Percentiles rank a stretch among this genome's conserved stretches.
These are phyloP conservation scores for Siniperca chuatsi DNA, from an alignment of 2,113 vertebrate genomes.

Conservation along the genomic window DNA sequence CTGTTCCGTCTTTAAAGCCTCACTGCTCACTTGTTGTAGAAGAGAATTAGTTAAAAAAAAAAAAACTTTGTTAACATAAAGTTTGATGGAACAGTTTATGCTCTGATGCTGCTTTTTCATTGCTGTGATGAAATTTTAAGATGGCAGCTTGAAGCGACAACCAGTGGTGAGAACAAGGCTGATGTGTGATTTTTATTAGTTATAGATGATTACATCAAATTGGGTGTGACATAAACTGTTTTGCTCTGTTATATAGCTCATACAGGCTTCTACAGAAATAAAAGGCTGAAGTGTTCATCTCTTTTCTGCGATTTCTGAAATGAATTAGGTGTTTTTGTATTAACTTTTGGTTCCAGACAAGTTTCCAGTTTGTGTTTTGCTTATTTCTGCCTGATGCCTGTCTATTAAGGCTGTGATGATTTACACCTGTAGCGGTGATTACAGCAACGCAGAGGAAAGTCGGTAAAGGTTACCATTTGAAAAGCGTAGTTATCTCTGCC, in stretches of 20 bases:
- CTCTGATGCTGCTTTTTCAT: background rate
- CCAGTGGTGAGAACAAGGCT: background rate
- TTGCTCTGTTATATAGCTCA: background rate
- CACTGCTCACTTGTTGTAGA: background rate
- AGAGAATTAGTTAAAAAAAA: background rate
- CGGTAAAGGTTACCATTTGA: constrained; percentile 32
- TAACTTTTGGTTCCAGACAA: background rate
- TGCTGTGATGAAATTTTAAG: background rate
- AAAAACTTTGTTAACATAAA: background rate
- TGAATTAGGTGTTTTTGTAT: background rate
- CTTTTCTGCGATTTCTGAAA: background rate
- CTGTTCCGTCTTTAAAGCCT: background rate
- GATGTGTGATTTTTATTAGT: background rate
- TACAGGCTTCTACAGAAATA: background rate
- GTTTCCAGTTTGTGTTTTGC: background rate
- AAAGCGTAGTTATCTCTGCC: constrained; percentile 30
- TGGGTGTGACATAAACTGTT: background rate
- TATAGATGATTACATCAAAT: background rate
- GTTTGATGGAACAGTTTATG: background rate
- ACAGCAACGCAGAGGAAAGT: constrained; percentile 9
- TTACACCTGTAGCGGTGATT: constrained; percentile 31
- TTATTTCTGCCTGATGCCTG: background rate
- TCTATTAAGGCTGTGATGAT: constrained; percentile 4
- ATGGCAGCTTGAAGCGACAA: background rate
- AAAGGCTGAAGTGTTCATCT: background rate